Conservation (phyloP, 2,113 vertebrate species). For the Rhabdornis inornatus region DNA sequence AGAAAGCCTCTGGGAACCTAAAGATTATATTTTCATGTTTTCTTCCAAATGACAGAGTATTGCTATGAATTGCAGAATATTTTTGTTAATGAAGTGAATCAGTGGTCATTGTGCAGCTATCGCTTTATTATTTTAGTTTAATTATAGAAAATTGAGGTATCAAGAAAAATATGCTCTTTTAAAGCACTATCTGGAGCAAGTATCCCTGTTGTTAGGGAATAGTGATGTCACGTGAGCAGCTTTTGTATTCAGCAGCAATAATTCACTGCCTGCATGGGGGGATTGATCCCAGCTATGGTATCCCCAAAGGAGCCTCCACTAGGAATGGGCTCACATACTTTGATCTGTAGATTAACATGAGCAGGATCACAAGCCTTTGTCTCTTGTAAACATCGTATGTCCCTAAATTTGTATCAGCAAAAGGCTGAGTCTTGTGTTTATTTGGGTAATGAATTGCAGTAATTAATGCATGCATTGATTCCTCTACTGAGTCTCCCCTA, state of each 20-base stretch:
- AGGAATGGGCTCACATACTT: constrained; percentile 78
- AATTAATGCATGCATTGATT: constrained; percentile 98
- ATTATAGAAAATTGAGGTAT: constrained; percentile 72
- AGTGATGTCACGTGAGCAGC: constrained; percentile 82
- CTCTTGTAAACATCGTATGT: constrained; percentile 80
- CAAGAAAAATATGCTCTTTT: constrained; percentile 77
- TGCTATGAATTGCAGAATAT: constrained; percentile 8
- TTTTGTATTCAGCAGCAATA: constrained; percentile 94
- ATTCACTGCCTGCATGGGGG: constrained; percentile 83
- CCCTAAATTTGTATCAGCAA: constrained; percentile 85
- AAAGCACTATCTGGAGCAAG: constrained; percentile 73
- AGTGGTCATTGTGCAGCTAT: constrained; percentile 63
- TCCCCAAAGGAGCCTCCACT: constrained; percentile 83
- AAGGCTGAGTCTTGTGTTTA: constrained; percentile 90
- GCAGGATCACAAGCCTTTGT: constrained; percentile 85
- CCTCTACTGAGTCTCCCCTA: constrained; percentile 83
- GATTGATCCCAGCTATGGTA: constrained; percentile 85
- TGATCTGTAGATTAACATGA: constrained; percentile 91
- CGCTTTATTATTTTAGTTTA: constrained; percentile 70
- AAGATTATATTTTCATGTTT: constrained; percentile 42
- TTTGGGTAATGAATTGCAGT: constrained; percentile 97
- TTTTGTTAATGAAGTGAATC: constrained; percentile 69
- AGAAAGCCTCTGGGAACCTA: constrained; percentile 42
- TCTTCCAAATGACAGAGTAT: constrained; percentile 44
- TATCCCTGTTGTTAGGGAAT: constrained; percentile 75